phyloP scores from a whole-genome alignment of 2,113 vertebrate genomes.

The Sterna hirundo region DNA sequence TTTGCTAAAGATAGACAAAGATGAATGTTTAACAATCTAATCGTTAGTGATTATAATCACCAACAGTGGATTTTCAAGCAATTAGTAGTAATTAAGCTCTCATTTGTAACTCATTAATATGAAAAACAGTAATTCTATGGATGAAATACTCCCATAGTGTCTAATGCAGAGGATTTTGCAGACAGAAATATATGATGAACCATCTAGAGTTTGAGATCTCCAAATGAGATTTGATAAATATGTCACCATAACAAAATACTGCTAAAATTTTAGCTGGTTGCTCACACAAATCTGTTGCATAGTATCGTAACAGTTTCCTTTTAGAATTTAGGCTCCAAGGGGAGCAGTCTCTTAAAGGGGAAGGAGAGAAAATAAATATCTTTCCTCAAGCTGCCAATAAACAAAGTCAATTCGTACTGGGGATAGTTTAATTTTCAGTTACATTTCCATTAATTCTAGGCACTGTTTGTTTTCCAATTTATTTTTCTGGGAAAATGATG shows the following conservation, averaged over 20 bases:
- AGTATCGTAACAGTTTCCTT: background rate
- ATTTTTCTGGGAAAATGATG: background rate
- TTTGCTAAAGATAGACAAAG: conserved; percentile 42
- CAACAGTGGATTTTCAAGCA: conserved; percentile 56
- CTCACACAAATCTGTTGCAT: background rate
- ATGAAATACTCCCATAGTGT: background rate
- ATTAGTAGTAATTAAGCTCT: conserved; percentile 59
- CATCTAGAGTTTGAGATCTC: background rate
- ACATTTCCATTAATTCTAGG: background rate
- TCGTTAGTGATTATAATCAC: conserved; percentile 38
- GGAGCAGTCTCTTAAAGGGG: background rate
- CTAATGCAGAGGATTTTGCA: conserved; percentile 11
- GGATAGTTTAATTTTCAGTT: background rate
- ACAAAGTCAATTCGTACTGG: background rate
- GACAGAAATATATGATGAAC: background rate
- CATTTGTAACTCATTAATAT: conserved; percentile 59
- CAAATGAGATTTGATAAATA: conserved; percentile 4
- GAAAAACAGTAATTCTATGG: conserved; percentile 43
- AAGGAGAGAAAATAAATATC: background rate
- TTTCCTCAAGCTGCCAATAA: background rate
- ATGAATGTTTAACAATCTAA: conserved; percentile 46
- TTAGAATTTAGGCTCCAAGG: background rate
- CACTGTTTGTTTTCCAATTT: background rate
- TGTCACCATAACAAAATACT: background rate
- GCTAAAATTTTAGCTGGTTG: background rate